These are phyloP conservation scores for Mechanitis messenoides DNA, from an alignment of 2,888 invertebrate genomes.

Conservation along the genomic window DNA sequence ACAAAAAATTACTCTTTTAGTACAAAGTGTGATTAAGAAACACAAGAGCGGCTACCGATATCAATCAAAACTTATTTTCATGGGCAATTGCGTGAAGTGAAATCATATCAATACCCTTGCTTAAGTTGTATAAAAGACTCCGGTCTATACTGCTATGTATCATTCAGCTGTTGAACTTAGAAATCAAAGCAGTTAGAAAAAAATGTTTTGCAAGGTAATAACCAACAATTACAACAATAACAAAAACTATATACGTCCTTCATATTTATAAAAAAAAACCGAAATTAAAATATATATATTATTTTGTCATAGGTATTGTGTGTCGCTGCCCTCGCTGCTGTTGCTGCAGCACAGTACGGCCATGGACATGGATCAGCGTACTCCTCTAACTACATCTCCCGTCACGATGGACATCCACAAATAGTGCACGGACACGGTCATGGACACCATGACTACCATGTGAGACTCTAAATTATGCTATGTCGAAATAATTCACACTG, in stretches of 20 bases:
- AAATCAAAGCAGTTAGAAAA: conserved; percentile 14
- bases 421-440: conserved; percentile 32
- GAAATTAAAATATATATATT: background rate
- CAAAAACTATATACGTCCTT: background rate
- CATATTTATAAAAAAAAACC: background rate
- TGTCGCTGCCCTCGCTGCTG: conserved; percentile 7
- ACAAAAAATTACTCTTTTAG: no score
- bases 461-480: background rate
- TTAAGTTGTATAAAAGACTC: conserved; percentile 44
- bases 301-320: conserved; percentile 15
- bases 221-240: background rate
- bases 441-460: conserved; percentile 21
- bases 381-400: conserved; percentile 54
- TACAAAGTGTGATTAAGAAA: no score
- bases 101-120: conserved; percentile 36
- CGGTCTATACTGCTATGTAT: conserved; percentile 31
- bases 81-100: conserved; percentile 30
- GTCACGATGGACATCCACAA: conserved; percentile 51
- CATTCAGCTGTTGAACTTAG: conserved; percentile 34
- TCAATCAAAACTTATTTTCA: conserved; percentile 3
- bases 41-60: no score
- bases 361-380: conserved; percentile 47
- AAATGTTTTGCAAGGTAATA: conserved; percentile 22
- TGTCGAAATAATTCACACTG: background rate
- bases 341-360: background rate